A percentile compares a stretch with the other conserved stretches of the same genome.
These are phyloP conservation scores for Pelagia noctiluca DNA, from an alignment of 30 jellyfish, hydroid and myxozoan species.

Conservation along the genomic window DNA sequence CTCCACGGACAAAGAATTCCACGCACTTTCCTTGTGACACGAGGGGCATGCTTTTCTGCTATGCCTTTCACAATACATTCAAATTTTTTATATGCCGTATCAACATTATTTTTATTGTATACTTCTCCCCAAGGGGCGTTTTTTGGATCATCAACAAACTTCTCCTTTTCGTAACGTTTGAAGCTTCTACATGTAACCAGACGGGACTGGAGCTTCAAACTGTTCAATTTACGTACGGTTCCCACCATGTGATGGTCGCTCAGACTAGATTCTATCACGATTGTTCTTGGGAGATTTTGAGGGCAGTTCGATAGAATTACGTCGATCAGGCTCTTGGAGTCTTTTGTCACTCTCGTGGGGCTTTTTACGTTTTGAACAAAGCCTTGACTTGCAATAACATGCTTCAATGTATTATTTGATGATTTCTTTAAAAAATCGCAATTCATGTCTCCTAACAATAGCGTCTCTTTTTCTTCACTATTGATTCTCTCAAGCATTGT, in stretches of 20 bases:
- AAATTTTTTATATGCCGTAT: neutral
- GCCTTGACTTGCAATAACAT: constrained; percentile 4
- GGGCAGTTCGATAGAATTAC: neutral
- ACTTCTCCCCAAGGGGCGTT: constrained; percentile 30
- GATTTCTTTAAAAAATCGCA: constrained; percentile 1
- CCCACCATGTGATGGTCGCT: constrained; percentile 40
- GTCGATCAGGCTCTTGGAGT: neutral
- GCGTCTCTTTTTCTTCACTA: neutral
- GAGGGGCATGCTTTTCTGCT: neutral
- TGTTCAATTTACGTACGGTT: constrained; percentile 11
- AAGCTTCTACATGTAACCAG: constrained; percentile 22
- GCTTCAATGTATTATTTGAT: constrained; percentile 6
- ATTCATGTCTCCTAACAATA: constrained; percentile 21
- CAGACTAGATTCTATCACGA: neutral
- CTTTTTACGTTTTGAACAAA: constrained; percentile 3
- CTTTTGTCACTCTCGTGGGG: constrained; percentile 6
- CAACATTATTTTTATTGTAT: neutral
- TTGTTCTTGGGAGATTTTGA: neutral
- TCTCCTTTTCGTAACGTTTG: constrained; percentile 19
- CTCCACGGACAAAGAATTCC: neutral
- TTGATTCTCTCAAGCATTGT: neutral
- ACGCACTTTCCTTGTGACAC: neutral
- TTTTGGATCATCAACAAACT: constrained; percentile 15
- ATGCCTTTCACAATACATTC: neutral
- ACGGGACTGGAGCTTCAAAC: constrained; percentile 20